Conservation (phyloP, 1,140 invertebrate genomes). For the Drosophila lacertosa region DNA sequence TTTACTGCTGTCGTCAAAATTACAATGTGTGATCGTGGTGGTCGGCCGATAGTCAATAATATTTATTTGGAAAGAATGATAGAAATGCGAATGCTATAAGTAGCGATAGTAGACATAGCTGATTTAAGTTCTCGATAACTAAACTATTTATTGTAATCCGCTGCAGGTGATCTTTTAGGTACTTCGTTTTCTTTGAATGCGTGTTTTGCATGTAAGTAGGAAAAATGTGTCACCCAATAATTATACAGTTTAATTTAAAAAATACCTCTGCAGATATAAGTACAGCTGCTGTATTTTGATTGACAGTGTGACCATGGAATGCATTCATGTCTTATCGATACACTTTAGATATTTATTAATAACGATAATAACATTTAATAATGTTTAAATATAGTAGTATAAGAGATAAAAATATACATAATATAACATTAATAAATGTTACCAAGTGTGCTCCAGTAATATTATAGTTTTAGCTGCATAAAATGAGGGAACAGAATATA, state of each 20-base stretch:
- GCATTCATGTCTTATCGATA: neutral
- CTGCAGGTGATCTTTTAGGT: too few relatives aligned
- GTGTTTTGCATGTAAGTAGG: too few relatives aligned
- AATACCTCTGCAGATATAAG: neutral
- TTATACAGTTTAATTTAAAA: neutral
- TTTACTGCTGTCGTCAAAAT: slow-evolving; percentile 52
- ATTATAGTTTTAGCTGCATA: neutral
- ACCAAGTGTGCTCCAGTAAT: too few relatives aligned
- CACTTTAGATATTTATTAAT: neutral
- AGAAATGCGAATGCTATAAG: slow-evolving; percentile 6
- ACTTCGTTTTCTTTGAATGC: too few relatives aligned
- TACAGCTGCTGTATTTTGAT: neutral
- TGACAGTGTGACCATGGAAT: neutral
- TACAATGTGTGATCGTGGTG: slow-evolving; percentile 46
- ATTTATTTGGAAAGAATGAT: neutral
- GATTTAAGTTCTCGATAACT: neutral
- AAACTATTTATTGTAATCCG: neutral
- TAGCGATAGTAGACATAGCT: neutral
- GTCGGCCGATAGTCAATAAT: slow-evolving; percentile 20
- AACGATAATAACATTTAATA: neutral
- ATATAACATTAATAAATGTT: neutral
- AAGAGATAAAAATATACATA: neutral
- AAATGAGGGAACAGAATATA: neutral
- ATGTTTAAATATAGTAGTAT: neutral
- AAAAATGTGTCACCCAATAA: too few relatives aligned